Percentiles rank a stretch among this genome's conserved stretches.
Conservation (phyloP, 2,888 invertebrate species). For the Pyrgus malvae region DNA sequence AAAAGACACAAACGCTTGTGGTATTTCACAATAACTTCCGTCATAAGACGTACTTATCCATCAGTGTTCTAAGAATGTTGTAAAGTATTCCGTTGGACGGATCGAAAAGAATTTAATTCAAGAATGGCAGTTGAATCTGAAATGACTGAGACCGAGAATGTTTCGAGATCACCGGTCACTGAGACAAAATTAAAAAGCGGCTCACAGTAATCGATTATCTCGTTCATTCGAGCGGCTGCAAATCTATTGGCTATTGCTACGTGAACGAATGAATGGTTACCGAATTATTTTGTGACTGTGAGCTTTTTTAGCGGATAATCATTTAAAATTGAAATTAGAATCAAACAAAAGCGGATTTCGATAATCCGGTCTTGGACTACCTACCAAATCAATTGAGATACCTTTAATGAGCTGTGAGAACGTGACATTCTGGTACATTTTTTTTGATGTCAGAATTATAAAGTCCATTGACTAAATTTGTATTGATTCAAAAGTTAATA, state of each 20-base stretch:
- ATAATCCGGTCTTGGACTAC: not conserved
- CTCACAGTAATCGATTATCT: conserved; percentile 14
- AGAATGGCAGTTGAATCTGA: conserved; percentile 35
- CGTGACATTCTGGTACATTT: no score
- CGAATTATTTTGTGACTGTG: conserved; percentile 3
- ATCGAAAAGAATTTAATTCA: conserved; percentile 39
- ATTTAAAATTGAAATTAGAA: not conserved
- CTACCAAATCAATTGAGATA: no score
- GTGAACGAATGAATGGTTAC: conserved; percentile 9
- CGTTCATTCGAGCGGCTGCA: conserved; percentile 12
- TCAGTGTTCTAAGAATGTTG: conserved; percentile 16
- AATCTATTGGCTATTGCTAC: conserved; percentile 9
- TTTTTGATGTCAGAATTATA: no score
- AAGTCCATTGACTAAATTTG: no score
- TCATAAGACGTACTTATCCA: conserved; percentile 20
- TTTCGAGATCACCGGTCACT: conserved; percentile 35
- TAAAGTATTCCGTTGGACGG: conserved; percentile 33
- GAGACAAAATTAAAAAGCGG: conserved; percentile 24
- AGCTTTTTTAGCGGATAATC: not conserved
- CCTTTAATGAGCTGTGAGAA: no score
- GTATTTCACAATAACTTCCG: conserved; percentile 18
- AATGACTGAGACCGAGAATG: conserved; percentile 38
- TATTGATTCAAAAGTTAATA: no score
- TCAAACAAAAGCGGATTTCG: not conserved
- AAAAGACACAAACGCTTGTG: not conserved